Conservation (phyloP, 2,888 invertebrate species). For the Masnerella sp. region DNA sequence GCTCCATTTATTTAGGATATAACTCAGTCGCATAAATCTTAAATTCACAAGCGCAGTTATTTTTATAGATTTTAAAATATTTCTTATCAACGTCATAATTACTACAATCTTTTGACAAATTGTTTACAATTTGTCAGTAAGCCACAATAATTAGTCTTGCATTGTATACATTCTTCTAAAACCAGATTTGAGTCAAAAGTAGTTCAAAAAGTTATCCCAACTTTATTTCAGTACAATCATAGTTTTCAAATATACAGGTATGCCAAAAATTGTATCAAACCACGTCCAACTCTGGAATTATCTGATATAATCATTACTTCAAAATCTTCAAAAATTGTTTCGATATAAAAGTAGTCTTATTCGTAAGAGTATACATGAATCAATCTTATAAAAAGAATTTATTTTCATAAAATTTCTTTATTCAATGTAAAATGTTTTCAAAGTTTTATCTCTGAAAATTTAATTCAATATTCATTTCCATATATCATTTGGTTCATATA, state of each 20-base stretch:
- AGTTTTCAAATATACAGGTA: no score
- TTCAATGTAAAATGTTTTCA: no score
- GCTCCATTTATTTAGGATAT: constrained; percentile 23
- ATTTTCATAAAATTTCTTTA: no score
- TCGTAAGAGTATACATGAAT: constrained; percentile 12
- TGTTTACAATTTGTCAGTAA: constrained; percentile 52
- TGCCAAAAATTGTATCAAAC: background rate
- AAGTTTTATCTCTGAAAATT: no score
- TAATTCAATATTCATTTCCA: no score
- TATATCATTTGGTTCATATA: constrained; percentile 24
- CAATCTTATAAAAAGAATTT: background rate
- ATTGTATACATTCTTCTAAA: constrained; percentile 31
- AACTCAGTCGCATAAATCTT: constrained; percentile 41
- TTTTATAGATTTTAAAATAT: constrained; percentile 12
- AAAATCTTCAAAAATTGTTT: background rate
- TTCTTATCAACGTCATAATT: constrained; percentile 18
- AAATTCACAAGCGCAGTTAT: constrained; percentile 30
- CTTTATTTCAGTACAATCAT: no score
- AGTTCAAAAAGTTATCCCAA: background rate
- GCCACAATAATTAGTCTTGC: constrained; percentile 53
- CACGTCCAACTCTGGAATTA: constrained; percentile 10
- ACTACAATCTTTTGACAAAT: constrained; percentile 46
- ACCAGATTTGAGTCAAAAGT: constrained; percentile 14
- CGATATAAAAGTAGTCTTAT: constrained; percentile 5
- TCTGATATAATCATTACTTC: background rate